These are phyloP conservation scores for Agrotis puta DNA, from an alignment of 2,888 invertebrate genomes.

Conservation along the genomic window DNA sequence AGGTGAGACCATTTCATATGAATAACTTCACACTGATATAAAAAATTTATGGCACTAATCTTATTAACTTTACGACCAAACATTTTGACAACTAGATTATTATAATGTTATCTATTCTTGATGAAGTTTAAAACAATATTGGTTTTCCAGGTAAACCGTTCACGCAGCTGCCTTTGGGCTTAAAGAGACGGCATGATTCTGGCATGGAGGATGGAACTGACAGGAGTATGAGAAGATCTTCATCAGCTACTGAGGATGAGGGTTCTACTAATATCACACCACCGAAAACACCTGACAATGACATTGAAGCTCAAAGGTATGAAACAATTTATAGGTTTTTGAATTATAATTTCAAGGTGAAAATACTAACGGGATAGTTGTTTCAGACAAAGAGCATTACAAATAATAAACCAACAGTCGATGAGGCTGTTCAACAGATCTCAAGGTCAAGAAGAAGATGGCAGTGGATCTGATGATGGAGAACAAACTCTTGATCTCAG, in stretches of 20 bases:
- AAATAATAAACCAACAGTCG: constrained; percentile 88
- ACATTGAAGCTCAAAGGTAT: constrained; percentile 87
- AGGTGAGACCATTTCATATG: constrained; percentile 86
- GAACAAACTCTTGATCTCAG: constrained; percentile 89
- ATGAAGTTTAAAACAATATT: constrained; percentile 41
- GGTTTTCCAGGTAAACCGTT: constrained; percentile 83
- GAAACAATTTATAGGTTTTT: not conserved
- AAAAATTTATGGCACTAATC: constrained; percentile 55
- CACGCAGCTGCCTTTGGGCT: constrained; percentile 84
- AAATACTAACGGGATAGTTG: constrained; percentile 32
- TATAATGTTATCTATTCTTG: constrained; percentile 34
- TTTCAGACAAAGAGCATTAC: constrained; percentile 87
- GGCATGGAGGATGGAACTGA: constrained; percentile 83
- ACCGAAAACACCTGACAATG: constrained; percentile 89
- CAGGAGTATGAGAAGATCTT: constrained; percentile 83
- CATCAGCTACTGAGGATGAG: constrained; percentile 89
- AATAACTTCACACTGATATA: constrained; percentile 53
- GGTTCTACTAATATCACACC: constrained; percentile 88
- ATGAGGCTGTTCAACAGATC: constrained; percentile 85
- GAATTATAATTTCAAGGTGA: not conserved
- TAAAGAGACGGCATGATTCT: constrained; percentile 86
- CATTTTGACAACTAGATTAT: constrained; percentile 37
- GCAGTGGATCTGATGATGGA: constrained; percentile 88
- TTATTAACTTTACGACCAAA: constrained; percentile 51
- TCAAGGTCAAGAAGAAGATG: constrained; percentile 86